Evolutionary conservation across 2,888 invertebrate genomes (phyloP), one percentile per base, ranked within the genome.

Genomic region (Epinotia brunnichana): DNA sequence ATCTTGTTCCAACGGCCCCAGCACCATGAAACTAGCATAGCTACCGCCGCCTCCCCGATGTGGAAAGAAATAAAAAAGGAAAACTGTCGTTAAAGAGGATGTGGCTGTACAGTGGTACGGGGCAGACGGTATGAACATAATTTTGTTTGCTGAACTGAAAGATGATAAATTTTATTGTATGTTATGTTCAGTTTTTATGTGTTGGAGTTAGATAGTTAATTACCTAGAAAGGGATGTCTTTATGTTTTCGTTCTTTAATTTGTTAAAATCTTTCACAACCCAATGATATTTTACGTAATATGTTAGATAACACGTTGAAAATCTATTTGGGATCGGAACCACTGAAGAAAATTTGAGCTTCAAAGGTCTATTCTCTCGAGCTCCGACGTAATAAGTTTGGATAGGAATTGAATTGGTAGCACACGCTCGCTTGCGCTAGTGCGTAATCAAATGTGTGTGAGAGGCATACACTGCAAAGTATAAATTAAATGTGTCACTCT

Each of bases 131-230:
- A 57, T 41, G 41, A 61, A 39, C 24, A 41, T 61, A 61, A 61
- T 54, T 61, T 61, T 61, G n/a, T 61, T 54, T 53, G n/a, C 24
- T 17, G 41, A 41, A 69, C 48, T 29, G 56, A 35, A 41, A 59
- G 70, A 64, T 62, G 62, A 63, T 63, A 53, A 57, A 70, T 57
- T 57, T 59, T 51, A 70, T 59, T 62, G 63, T 53, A n/a, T 66
- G 39, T 66, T 10, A 39, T 63, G 15, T n/a, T 54, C 39, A 64
- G 39, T 66, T 64, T 66, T 66, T 54, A 54, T 54, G n/a, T 17
- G 29, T 62, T 24, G 15, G 29, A 54, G 51, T 54, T 64, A 9
- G n/a, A 39, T 54, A 19, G 54, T 53, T 64, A 64, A 66, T 54
- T 41, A 41, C 4, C 0, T 44, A 15, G 15, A 61, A 48, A 62